Percentiles rank a stretch among this genome's conserved stretches.
Conservation (phyloP, 2,113 vertebrate species). For the Scophthalmus maximus region DNA sequence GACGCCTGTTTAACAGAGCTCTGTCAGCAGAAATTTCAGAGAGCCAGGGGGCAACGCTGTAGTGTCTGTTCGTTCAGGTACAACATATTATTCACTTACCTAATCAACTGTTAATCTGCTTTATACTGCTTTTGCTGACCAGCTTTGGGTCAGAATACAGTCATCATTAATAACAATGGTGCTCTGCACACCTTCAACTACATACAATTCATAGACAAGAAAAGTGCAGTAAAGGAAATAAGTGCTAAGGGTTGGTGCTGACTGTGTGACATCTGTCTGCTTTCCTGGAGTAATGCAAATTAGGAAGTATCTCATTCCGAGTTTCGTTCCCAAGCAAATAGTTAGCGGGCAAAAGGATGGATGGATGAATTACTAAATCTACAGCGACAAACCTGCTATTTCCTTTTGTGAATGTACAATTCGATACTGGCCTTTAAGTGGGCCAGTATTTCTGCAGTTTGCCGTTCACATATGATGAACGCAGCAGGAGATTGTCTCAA, state of each 20-base stretch:
- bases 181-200: not conserved
- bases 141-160: not conserved
- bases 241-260: too few relatives aligned
- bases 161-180: not conserved
- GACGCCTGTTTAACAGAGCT: conserved; percentile 90
- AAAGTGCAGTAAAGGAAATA: not conserved
- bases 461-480: too few relatives aligned
- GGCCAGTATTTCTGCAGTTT: too few relatives aligned
- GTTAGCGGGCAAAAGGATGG: not conserved
- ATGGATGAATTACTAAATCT: not conserved
- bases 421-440: not conserved
- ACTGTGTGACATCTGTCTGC: not conserved
- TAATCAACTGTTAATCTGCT: not conserved
- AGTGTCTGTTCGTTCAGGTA: conserved; percentile 13
- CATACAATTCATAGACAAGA: not conserved
- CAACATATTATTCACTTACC: not conserved
- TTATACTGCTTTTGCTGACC: too few relatives aligned
- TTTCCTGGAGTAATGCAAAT: not conserved
- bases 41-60: conserved; percentile 39
- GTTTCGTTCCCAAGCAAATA: not conserved
- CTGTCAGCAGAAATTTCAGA: conserved; percentile 73
- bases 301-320: not conserved
- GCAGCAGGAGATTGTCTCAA: too few relatives aligned
- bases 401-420: not conserved
- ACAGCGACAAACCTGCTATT: not conserved